These are phyloP conservation scores for Ips typographus DNA, from an alignment of 1,140 invertebrate species.

Conservation along the genomic window DNA sequence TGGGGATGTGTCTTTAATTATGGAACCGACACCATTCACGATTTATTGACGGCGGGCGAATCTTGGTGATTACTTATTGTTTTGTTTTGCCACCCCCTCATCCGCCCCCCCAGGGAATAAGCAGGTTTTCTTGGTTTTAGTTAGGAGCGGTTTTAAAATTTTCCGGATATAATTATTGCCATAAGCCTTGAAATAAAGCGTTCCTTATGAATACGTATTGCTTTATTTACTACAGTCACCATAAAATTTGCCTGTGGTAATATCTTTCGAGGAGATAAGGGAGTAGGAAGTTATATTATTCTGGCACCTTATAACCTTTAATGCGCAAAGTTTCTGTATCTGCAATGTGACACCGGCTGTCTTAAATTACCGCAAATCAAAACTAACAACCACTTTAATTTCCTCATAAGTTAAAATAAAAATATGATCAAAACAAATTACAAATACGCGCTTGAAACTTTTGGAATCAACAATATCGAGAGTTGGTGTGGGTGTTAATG, in stretches of 20 bases:
- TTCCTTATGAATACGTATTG: slow-evolving; percentile 21
- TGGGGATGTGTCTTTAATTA: slow-evolving; percentile 34
- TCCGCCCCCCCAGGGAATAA: neutral
- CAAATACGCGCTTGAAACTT: too few relatives aligned
- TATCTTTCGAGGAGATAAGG: slow-evolving; percentile 10
- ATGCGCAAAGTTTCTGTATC: slow-evolving; percentile 25
- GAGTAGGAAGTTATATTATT: slow-evolving; percentile 25
- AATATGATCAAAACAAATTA: too few relatives aligned
- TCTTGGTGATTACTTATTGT: slow-evolving; percentile 24
- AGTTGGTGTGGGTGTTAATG: neutral
- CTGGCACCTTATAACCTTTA: slow-evolving; percentile 32
- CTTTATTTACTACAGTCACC: slow-evolving; percentile 15
- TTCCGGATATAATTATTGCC: slow-evolving; percentile 3
- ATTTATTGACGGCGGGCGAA: slow-evolving; percentile 32
- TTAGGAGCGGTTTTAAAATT: slow-evolving; percentile 1
- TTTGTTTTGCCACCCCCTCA: slow-evolving; percentile 12
- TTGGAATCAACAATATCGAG: too few relatives aligned
- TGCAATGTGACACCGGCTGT: slow-evolving; percentile 19
- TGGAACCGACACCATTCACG: slow-evolving; percentile 36
- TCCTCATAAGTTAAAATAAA: too few relatives aligned
- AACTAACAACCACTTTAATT: slow-evolving; percentile 12
- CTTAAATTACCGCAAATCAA: slow-evolving; percentile 29
- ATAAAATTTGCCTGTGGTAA: slow-evolving; percentile 15
- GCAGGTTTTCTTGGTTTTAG: neutral
- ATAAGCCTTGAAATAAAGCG: slow-evolving; percentile 1